These are phyloP conservation scores for Melanaphis sacchari DNA, from an alignment of 1,140 invertebrate species.

Conservation along the genomic window DNA sequence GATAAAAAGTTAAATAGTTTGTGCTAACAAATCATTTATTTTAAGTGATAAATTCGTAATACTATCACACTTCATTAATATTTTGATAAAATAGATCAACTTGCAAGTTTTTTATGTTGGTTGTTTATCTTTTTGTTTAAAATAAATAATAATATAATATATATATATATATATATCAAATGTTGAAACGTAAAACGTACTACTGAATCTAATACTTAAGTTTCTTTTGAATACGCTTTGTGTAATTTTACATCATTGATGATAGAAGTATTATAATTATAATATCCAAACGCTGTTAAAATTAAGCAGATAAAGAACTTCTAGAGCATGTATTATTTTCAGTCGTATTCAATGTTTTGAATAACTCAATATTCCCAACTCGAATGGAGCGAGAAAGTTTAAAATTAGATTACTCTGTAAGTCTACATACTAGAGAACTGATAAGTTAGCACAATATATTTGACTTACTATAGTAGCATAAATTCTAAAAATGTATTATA, in stretches of 20 bases:
- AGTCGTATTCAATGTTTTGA: background rate
- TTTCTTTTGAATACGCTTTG: background rate
- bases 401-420: background rate
- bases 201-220: background rate
- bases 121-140: no score
- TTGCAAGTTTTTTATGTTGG: no score
- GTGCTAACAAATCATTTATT: no score
- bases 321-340: background rate
- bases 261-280: background rate
- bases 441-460: background rate
- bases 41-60: no score
- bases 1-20: no score
- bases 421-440: background rate
- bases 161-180: no score
- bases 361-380: background rate
- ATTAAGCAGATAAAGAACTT: background rate
- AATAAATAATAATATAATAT: no score
- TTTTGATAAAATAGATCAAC: no score
- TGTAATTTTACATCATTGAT: background rate
- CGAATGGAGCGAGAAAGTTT: background rate
- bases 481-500: background rate
- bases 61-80: no score
- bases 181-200: no score
- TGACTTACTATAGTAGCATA: background rate
- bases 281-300: background rate